Evolutionary conservation across 1,140 invertebrate genomes (phyloP).

Genomic region (Dendroctonus valens): DNA sequence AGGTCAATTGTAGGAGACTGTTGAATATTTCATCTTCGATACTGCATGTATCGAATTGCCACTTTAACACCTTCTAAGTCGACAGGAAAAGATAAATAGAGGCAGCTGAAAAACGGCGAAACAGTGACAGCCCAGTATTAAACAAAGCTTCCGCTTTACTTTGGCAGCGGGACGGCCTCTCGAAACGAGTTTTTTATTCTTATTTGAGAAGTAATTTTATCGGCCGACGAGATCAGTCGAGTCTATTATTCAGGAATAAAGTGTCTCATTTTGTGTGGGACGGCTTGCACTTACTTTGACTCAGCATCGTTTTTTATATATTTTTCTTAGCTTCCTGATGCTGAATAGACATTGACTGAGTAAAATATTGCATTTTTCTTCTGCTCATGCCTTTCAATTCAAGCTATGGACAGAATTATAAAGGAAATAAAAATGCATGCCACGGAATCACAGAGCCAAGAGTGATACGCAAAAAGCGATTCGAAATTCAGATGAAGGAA

Average conservation of each 20-base stretch:
- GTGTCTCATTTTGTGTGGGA: conserved; percentile 6
- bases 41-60: too few relatives aligned
- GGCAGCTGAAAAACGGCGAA: neutral
- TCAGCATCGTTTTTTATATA: conserved; percentile 4
- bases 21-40: neutral
- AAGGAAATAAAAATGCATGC: conserved; percentile 7
- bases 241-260: conserved; percentile 6
- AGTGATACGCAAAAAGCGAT: too few relatives aligned
- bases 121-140: too few relatives aligned
- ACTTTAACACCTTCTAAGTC: too few relatives aligned
- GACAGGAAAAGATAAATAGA: neutral
- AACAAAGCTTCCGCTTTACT: neutral
- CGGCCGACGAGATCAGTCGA: conserved; percentile 5
- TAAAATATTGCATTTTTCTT: conserved; percentile 10
- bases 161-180: neutral
- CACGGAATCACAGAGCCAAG: too few relatives aligned
- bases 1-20: neutral
- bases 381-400: too few relatives aligned
- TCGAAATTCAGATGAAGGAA: too few relatives aligned
- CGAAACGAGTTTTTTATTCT: neutral
- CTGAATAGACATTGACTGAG: conserved; percentile 5
- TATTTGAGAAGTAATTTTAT: neutral
- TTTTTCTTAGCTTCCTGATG: neutral
- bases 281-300: conserved; percentile 6
- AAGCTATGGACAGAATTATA: too few relatives aligned